Percentiles rank a stretch among this genome's conserved stretches.
Conservation (phyloP, 2,797 vertebrate genomes). For the Micropoecilia bifurca region DNA sequence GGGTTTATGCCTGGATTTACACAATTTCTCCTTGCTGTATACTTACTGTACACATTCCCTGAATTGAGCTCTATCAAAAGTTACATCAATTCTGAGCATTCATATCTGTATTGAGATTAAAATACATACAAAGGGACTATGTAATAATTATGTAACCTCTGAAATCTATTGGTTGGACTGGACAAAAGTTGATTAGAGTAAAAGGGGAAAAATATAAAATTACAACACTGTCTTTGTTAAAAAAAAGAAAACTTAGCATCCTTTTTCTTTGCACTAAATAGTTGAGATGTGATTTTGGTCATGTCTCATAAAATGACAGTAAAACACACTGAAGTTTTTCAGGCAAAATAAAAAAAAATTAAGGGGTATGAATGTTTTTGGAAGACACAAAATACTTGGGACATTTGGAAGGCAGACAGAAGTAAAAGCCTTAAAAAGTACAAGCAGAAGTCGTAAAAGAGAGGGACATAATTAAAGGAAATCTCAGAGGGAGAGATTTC, state of each 20-base stretch:
- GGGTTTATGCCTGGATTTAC: neutral
- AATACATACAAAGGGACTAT: neutral
- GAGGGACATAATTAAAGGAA: slow-evolving; percentile 46
- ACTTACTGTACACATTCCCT: neutral
- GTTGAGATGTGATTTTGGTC: neutral
- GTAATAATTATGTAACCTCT: neutral
- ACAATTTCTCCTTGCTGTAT: neutral
- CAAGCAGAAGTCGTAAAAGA: slow-evolving; percentile 20
- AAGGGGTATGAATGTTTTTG: neutral
- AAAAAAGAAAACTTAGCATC: neutral
- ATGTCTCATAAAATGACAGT: neutral
- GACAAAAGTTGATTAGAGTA: neutral
- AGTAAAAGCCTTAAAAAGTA: slow-evolving; percentile 23
- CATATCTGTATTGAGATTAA: neutral
- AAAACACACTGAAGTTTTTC: neutral
- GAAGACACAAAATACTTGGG: neutral
- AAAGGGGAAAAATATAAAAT: neutral
- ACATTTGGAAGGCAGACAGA: neutral
- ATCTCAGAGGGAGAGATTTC: slow-evolving; percentile 37
- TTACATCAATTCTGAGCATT: neutral
- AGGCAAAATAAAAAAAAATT: neutral
- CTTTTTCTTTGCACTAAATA: neutral
- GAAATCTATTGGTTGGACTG: neutral
- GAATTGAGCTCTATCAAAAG: neutral
- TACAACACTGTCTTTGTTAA: no score